Percentiles rank a stretch among this genome's conserved stretches.
Evolutionary conservation across 2,113 vertebrate genomes (phyloP).

Genomic region (Gopherus flavomarginatus): DNA sequence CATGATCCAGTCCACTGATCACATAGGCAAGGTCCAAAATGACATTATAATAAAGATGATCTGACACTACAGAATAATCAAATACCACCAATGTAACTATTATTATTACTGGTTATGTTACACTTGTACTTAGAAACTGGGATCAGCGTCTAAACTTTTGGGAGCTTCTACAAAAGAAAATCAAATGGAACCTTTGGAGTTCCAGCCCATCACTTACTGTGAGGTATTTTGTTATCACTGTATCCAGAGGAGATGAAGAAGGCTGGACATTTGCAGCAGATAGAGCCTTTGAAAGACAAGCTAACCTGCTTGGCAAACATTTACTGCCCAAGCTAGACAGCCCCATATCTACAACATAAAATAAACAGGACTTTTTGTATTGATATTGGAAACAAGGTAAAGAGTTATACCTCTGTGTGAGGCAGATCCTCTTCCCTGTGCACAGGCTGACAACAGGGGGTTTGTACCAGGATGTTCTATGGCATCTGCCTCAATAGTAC

Average conservation of each 20-base stretch:
- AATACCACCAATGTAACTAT: neutral
- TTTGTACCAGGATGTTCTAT: neutral
- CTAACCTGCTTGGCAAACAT: neutral
- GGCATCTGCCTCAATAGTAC: neutral
- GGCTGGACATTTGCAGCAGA: neutral
- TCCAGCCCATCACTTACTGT: neutral
- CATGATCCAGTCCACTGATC: neutral
- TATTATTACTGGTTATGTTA: neutral
- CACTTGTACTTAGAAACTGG: neutral
- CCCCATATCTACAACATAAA: neutral
- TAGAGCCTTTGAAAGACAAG: neutral
- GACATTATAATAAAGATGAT: neutral
- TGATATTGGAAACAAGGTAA: neutral
- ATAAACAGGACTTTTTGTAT: neutral
- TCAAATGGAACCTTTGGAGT: neutral
- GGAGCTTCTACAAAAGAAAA: neutral
- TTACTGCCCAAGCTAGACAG: neutral
- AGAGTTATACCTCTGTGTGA: neutral
- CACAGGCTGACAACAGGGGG: too few species aligned
- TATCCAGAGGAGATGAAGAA: neutral
- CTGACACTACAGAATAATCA: neutral
- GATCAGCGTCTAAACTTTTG: neutral
- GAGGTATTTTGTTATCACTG: neutral
- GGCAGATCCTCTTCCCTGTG: neutral
- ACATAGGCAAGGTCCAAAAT: neutral